phyloP scores from a whole-genome alignment of 1,140 invertebrate species.

The Mycetomoellerius zeteki region DNA sequence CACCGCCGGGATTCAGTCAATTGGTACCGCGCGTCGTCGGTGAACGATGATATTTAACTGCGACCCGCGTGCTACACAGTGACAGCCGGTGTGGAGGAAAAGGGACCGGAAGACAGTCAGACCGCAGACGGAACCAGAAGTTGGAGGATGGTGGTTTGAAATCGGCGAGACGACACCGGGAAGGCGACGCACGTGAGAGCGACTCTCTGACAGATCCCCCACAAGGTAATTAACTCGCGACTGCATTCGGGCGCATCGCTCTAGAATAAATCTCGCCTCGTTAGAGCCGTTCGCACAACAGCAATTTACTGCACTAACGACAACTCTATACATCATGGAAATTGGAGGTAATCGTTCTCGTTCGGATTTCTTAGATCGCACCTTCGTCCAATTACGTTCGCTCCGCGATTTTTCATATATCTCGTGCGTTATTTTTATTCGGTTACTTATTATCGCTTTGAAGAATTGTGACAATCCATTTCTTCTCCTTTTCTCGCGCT shows the following conservation, averaged over 20 bases:
- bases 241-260: background rate
- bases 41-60: conserved; percentile 62
- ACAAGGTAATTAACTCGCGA: conserved; percentile 47
- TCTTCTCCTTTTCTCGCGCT: background rate
- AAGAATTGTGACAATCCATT: background rate
- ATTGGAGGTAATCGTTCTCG: conserved; percentile 1
- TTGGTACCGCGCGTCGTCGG: conserved; percentile 56
- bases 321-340: background rate
- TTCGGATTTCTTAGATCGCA: background rate
- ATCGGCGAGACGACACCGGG: conserved; percentile 39
- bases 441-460: background rate
- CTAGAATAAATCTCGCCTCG: conserved; percentile 15
- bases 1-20: conserved; percentile 48
- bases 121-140: conserved; percentile 40
- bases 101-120: conserved; percentile 29
- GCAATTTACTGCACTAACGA: background rate
- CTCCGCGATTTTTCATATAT: background rate
- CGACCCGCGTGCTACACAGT: conserved; percentile 51
- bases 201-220: conserved; percentile 50
- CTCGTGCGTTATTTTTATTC: background rate
- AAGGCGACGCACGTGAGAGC: conserved; percentile 60
- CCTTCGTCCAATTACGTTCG: conserved; percentile 1
- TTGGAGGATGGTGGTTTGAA: conserved; percentile 43
- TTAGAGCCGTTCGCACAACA: background rate
- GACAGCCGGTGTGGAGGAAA: conserved; percentile 48